Conservation (phyloP, 1,140 invertebrate genomes). For the Drosophila malerkotliana region DNA sequence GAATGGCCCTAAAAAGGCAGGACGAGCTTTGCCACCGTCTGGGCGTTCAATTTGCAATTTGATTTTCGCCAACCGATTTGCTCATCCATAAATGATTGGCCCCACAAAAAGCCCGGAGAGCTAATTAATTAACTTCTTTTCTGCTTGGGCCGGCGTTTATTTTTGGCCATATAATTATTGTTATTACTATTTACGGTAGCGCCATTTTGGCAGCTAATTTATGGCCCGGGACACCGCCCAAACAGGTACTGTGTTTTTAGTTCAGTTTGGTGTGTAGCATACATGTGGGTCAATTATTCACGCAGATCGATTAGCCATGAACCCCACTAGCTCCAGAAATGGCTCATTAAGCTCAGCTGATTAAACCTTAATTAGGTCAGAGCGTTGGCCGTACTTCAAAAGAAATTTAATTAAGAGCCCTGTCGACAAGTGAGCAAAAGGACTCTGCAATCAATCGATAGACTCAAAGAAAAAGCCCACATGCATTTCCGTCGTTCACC, state of each 20-base stretch:
- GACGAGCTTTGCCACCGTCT: constrained; percentile 1
- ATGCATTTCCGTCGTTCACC: constrained; percentile 29
- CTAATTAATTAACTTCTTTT: constrained; percentile 70
- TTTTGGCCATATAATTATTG: constrained; percentile 44
- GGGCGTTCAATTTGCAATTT: constrained; percentile 47
- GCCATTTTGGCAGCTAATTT: constrained; percentile 37
- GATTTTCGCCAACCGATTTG: constrained; percentile 42
- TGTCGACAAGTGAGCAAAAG: constrained; percentile 33
- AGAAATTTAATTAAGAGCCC: constrained; percentile 66
- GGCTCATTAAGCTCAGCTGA: constrained; percentile 61
- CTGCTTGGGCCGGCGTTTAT: constrained; percentile 45
- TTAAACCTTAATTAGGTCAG: constrained; percentile 68
- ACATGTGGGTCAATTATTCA: constrained; percentile 60
- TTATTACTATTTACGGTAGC: constrained; percentile 44
- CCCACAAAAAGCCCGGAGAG: constrained; percentile 19
- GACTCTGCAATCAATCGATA: constrained; percentile 54
- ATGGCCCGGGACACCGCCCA: constrained; percentile 27
- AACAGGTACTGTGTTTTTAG: constrained; percentile 14
- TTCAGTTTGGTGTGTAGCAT: constrained; percentile 19
- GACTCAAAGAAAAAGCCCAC: constrained; percentile 19
- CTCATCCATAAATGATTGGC: constrained; percentile 43
- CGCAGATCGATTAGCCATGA: constrained; percentile 69
- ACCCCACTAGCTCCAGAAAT: constrained; percentile 40
- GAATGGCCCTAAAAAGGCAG: constrained; percentile 10
- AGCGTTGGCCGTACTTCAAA: constrained; percentile 59